These are phyloP conservation scores for Dolichallabes microphthalmus DNA, from an alignment of 2,113 vertebrate species.

Conservation along the genomic window DNA sequence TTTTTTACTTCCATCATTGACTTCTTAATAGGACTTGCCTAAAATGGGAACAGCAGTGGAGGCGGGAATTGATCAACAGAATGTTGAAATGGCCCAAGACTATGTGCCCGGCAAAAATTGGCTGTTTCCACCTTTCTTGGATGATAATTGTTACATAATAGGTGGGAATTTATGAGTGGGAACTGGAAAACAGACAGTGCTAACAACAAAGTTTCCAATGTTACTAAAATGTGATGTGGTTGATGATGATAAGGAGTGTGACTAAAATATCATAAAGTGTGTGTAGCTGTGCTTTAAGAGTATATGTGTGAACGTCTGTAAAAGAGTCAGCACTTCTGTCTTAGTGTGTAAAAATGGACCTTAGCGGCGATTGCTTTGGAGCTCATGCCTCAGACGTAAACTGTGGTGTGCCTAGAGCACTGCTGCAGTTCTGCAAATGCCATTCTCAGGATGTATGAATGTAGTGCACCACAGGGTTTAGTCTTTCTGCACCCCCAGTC, in stretches of 20 bases:
- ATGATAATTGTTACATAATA: neutral
- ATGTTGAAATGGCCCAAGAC: no score
- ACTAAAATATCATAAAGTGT: neutral
- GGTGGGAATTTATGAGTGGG: no score
- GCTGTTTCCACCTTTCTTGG: neutral
- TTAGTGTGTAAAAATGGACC: neutral
- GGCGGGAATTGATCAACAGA: no score
- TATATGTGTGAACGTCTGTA: slow-evolving; percentile 23
- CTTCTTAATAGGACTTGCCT: no score
- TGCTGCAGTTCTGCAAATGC: neutral
- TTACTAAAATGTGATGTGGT: neutral
- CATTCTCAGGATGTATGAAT: slow-evolving; percentile 3
- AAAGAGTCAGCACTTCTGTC: neutral
- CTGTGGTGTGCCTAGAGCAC: neutral
- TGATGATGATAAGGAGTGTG: neutral
- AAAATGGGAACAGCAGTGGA: no score
- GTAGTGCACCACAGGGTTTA: neutral
- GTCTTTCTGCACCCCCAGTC: neutral
- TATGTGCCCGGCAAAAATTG: neutral
- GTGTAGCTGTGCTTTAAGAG: neutral
- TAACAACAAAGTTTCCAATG: neutral
- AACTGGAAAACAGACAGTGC: neutral
- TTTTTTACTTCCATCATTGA: no score
- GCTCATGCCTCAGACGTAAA: neutral
- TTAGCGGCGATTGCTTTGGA: neutral